Base-by-base conservation (phyloP, 2,113 vertebrate species). In the Panthera uncia region DNA sequence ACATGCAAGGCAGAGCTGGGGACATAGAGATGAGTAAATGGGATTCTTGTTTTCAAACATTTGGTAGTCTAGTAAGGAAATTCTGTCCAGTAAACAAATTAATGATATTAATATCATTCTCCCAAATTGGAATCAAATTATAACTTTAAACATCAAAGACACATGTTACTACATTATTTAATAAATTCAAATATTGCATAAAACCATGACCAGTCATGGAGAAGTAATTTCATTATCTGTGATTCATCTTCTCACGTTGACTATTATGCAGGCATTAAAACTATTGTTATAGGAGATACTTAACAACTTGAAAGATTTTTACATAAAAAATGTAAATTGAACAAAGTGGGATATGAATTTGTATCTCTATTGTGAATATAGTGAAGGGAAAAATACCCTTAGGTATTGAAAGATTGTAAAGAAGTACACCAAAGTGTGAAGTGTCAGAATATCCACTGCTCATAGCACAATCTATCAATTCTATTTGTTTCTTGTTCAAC, bases 201-300 rank as follows among this genome's bases (percentile, higher is more conserved):
- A 82, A 45, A 38, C 52, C 61, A 81, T 66, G 23, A 80, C 45
- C 1, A 71, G 16, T 36, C 33, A 27, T 61, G 36, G n/a, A 80
- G 80, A 83, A 83, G 71, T 96, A 80, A 92, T 76, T 83, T 41
- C 6, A 15, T 91, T 55, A 68, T 48, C 14, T 86, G 65, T 88
- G 15, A 93, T 27, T 85, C n/a, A 57, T 81, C 5, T 48, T 16
- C 36, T 84, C 90, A 93, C 52, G 27, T 50, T 66, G 31, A 84
- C 25, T n/a, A 36, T 88, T 91, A 74, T 80, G 5, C 4, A 73
- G 36, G 31, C 87, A 98, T 95, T 92, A 91, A 92, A 94, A 80
- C 89, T 80, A 88, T 63, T 6, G 29, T n/a, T 89, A 90, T 13
- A 71, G 8, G 5, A 89, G 7, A 74, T 69, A 71, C 16, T 87